Conservation (phyloP, 2,797 vertebrate genomes). For the Myripristis murdjan region DNA sequence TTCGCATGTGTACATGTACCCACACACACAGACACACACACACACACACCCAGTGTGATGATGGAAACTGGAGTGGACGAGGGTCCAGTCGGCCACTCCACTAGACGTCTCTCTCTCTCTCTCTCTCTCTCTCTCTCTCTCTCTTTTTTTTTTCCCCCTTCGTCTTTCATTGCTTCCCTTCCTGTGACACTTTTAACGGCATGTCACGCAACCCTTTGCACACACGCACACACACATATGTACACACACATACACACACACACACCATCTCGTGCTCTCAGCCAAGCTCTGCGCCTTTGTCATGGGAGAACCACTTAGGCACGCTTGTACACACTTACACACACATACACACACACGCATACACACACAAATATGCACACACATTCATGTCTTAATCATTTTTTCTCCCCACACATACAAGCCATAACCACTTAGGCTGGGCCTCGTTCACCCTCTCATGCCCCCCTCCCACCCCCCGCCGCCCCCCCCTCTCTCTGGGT, state of each 20-base stretch:
- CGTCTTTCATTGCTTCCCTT: slow-evolving; percentile 60
- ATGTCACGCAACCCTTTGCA: slow-evolving; percentile 77
- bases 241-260: slow-evolving; percentile 22
- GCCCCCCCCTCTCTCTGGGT: slow-evolving; percentile 33
- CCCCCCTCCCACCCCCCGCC: slow-evolving; percentile 24
- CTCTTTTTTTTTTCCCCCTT: slow-evolving; percentile 52
- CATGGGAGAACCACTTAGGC: slow-evolving; percentile 73
- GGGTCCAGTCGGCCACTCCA: slow-evolving; percentile 63
- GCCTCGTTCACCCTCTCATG: slow-evolving; percentile 64
- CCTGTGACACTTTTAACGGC: slow-evolving; percentile 71
- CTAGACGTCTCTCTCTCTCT: slow-evolving; percentile 20
- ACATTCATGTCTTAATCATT: slow-evolving; percentile 50
- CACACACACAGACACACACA: no score
- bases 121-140: slow-evolving; percentile 24
- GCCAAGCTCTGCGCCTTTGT: slow-evolving; percentile 68
- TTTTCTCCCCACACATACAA: slow-evolving; percentile 10
- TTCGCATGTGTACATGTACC: no score
- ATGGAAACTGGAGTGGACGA: slow-evolving; percentile 76
- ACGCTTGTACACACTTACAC: slow-evolving; percentile 58
- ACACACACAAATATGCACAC: slow-evolving; percentile 12
- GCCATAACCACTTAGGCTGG: slow-evolving; percentile 46
- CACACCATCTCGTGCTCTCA: slow-evolving; percentile 72
- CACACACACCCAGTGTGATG: slow-evolving; percentile 64
- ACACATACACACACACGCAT: not conserved
- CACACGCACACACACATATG: slow-evolving; percentile 20